phyloP scores from a whole-genome alignment of 1,140 invertebrate genomes.

The Camponotus pennsylvanicus region DNA sequence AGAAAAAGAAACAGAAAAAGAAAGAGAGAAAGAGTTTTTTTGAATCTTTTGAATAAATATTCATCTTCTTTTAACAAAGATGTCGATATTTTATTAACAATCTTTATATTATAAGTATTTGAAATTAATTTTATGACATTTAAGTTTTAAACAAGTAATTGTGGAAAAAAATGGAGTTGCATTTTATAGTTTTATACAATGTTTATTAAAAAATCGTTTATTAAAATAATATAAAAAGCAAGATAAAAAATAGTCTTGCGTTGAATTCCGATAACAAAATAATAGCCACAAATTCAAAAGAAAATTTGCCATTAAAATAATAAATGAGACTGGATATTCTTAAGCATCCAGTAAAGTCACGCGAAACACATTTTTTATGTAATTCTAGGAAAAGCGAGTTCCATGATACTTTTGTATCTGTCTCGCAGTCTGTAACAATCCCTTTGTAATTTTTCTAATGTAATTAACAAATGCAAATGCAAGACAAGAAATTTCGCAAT shows the following conservation, averaged over 20 bases:
- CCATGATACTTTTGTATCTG: neutral
- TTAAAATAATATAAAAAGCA: neutral
- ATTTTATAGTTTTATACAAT: neutral
- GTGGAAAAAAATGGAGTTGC: neutral
- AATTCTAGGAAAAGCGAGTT: constrained; percentile 5
- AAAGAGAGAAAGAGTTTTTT: neutral
- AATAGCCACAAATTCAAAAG: neutral
- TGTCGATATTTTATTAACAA: neutral
- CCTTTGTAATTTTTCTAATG: neutral
- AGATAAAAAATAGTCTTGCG: neutral
- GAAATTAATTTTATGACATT: constrained; percentile 1
- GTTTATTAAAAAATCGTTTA: neutral
- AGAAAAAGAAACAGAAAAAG: too few species aligned
- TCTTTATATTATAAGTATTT: neutral
- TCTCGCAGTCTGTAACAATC: neutral
- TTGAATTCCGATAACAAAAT: neutral
- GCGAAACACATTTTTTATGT: neutral
- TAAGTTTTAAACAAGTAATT: neutral
- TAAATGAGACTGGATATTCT: neutral
- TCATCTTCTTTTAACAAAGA: neutral
- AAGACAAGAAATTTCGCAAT: neutral
- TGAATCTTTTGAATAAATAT: neutral
- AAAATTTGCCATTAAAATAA: neutral
- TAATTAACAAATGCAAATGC: constrained; percentile 18
- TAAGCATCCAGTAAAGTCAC: neutral